These are phyloP conservation scores for Variabilichromis moorii DNA, from an alignment of 2,113 vertebrate species.

Conservation along the genomic window DNA sequence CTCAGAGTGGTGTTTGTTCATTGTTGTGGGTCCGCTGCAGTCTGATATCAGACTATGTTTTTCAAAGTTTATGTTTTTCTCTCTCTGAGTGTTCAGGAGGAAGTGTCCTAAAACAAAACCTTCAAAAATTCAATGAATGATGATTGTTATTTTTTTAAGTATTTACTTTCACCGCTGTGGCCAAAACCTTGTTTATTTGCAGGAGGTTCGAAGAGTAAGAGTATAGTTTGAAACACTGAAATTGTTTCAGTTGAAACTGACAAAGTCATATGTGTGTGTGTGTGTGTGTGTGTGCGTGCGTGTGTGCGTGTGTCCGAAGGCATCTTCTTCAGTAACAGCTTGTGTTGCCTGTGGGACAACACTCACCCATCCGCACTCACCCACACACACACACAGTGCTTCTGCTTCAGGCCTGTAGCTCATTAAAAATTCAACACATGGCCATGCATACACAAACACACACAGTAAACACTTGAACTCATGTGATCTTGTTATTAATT, in stretches of 20 bases:
- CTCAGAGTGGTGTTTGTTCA: not conserved
- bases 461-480: not conserved
- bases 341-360: slow-evolving; percentile 56
- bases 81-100: not conserved
- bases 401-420: slow-evolving; percentile 42
- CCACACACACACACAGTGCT: not conserved
- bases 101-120: not conserved
- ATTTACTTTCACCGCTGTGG: not conserved
- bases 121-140: not conserved
- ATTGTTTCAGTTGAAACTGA: not conserved
- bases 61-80: not conserved
- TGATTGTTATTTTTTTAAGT: not conserved
- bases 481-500: slow-evolving; percentile 13
- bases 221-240: not conserved
- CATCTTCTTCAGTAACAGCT: slow-evolving; percentile 42
- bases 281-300: not conserved
- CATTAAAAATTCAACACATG: slow-evolving; percentile 53
- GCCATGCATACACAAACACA: slow-evolving; percentile 2
- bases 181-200: not conserved
- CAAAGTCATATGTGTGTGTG: not conserved
- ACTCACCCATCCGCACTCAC: not conserved
- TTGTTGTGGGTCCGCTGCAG: not conserved
- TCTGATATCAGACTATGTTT: not conserved
- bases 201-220: not conserved
- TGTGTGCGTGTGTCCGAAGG: not conserved